Base-by-base conservation (phyloP, 2,888 invertebrate genomes). In the Drosophila antonietae region DNA sequence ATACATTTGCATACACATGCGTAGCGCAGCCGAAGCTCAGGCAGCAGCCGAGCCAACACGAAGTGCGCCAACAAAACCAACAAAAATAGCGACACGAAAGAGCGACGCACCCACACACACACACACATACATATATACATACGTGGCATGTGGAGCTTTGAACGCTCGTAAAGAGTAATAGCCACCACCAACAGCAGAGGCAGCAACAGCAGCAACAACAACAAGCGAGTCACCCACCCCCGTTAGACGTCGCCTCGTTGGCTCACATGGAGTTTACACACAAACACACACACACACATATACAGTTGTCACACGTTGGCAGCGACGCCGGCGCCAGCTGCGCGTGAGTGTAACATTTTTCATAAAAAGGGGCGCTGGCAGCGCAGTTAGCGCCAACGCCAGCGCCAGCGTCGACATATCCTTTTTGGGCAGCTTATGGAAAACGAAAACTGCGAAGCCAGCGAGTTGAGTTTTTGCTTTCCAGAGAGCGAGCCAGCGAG, bases 1-100 rank as follows among this genome's bases (percentile, higher is more conserved):
- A 78, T 78, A 78, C 73, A 80, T 80, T 83, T 83, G 80, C 90
- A 81, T 89, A 90, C 87, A 89, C 87, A 90, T 88, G 90, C 90
- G 83, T 79, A 89, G 73, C 68, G 52, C 15, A 76, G 68, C 80
- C 81, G 79, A 75, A 69, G 79, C 67, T 68, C 68, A 43, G 63
- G n/a, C 60, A 61, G 58, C 51, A 66, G 53, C 63, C 71, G 66
- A 74, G 72, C 64, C 23, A 39, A 23, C 37, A 76, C 83, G 77
- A 77, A 79, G 72, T 58, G 31, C 63, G 66, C 70, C 58, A 61
- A 49, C 44, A 58, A 47, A 55, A 56, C 61, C 46, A 75, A 67
- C 57, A 57, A 81, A 82, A 85, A 78, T 84, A 82, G 75, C 80
- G 73, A 68, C 63, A 73, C 77, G 76, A 80, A 81, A 82, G 85